Base-by-base conservation (phyloP, 2,113 vertebrate genomes). In the Embiotoca jacksoni region DNA sequence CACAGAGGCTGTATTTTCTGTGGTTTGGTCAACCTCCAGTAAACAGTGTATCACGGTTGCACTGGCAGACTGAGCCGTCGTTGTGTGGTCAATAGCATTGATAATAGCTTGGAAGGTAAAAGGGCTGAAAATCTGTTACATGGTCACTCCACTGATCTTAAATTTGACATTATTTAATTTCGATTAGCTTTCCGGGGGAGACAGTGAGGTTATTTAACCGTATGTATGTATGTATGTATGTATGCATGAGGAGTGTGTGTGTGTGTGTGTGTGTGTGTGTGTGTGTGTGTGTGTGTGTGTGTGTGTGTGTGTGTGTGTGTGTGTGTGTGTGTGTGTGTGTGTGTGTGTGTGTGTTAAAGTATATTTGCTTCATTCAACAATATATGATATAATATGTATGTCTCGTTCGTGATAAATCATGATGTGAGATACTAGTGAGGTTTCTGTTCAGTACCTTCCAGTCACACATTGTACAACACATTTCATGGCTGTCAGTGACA, bases 81-180 rank as follows among this genome's bases (percentile, higher is more conserved):
- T 11, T 23, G 16, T 78, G 61, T 53, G 36, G 35, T 65, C 56
- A 35, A 31, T 68, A 67, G 14, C 31, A 55, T 13, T 72, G 54
- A 76, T 76, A 50, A 62, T 23, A 65, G 46, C 37, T 85, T 59
- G 39, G 57, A 5, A 23, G 55, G n/a, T 67, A 77, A 83, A 80
- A 56, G 3, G 33, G n/a, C 36, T 58, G 53, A 37, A 82, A 74
- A 82, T 61, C 41, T 67, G n/a, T 37, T 63, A 0, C 33, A 39
- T 6, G 44, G 50, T 78, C 57, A 14, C 30, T 63, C 60, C 9
- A 30, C n/a, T 60, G 50, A 69, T 44, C 9, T 63, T 8, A 54
- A n/a, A 50, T 50, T 46, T 9, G 14, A 50, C 4, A 50, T 16
- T 23, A 33, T 59, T 54, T 78, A 1, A 32, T 57, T 71, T 77